Percentiles rank a stretch among this genome's conserved stretches.
Conservation (phyloP, 2,888 invertebrate species). For the Rhopalosiphum nymphaeae region DNA sequence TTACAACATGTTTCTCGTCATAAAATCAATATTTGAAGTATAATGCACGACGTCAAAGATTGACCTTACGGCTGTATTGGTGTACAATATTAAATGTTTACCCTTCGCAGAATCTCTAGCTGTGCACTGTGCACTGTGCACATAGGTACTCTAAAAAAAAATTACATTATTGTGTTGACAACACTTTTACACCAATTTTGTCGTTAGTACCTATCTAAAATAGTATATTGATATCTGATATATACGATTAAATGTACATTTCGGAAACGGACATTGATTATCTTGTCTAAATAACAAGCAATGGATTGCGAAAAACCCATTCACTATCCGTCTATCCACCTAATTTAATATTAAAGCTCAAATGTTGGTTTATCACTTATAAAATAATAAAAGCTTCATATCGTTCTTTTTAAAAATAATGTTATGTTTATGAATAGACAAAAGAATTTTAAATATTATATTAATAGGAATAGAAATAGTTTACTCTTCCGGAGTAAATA, state of each 20-base stretch:
- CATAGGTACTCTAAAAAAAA: neutral
- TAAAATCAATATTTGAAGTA: constrained; percentile 38
- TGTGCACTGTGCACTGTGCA: too few relatives aligned
- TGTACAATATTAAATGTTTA: constrained; percentile 14
- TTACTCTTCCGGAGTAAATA: neutral
- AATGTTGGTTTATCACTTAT: neutral
- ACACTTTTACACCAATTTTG: neutral
- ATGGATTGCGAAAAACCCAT: neutral
- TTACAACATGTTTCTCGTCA: constrained; percentile 2
- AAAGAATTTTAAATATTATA: neutral
- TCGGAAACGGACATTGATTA: neutral
- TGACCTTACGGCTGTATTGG: neutral
- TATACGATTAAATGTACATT: neutral
- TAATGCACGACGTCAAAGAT: neutral
- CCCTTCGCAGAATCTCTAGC: neutral
- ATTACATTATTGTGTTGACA: neutral
- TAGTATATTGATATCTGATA: neutral
- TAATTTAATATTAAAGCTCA: neutral
- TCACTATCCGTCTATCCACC: neutral
- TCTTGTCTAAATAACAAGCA: neutral
- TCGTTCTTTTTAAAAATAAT: neutral
- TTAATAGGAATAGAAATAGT: neutral
- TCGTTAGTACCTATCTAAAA: neutral
- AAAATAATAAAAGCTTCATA: neutral
- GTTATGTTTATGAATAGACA: neutral